Conservation (phyloP, 2,888 invertebrate genomes). For the Trissoscelio sp. region DNA sequence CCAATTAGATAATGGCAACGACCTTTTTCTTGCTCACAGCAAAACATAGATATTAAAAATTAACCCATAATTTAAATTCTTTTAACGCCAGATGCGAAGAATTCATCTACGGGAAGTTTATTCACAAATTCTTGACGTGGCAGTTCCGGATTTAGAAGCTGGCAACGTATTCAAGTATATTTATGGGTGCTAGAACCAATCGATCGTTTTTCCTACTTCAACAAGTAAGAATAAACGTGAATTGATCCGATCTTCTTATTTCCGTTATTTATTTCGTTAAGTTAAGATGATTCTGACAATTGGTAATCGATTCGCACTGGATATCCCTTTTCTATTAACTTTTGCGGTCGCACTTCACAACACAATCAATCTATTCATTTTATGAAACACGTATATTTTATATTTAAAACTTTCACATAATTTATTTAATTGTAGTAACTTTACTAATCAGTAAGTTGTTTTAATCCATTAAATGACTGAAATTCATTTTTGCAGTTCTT, state of each 20-base stretch:
- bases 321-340: neutral
- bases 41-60: too few relatives aligned
- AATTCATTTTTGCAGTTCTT: too few relatives aligned
- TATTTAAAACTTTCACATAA: too few relatives aligned
- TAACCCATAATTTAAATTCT: conserved; percentile 37
- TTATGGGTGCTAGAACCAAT: conserved; percentile 63
- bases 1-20: too few relatives aligned
- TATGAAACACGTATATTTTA: too few relatives aligned
- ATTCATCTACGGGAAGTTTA: conserved; percentile 65
- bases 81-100: conserved; percentile 45
- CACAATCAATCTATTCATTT: too few relatives aligned
- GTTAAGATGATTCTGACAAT: neutral
- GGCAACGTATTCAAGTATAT: conserved; percentile 62
- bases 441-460: too few relatives aligned
- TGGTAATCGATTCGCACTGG: neutral
- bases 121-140: conserved; percentile 65
- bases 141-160: conserved; percentile 65
- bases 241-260: conserved; percentile 8
- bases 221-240: conserved; percentile 43
- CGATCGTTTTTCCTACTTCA: conserved; percentile 60
- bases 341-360: neutral
- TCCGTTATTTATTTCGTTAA: conserved; percentile 15
- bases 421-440: too few relatives aligned
- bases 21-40: neutral
- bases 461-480: too few relatives aligned